Conservation (phyloP, 2,797 vertebrate genomes). For the Oceanodroma leucorhoa region DNA sequence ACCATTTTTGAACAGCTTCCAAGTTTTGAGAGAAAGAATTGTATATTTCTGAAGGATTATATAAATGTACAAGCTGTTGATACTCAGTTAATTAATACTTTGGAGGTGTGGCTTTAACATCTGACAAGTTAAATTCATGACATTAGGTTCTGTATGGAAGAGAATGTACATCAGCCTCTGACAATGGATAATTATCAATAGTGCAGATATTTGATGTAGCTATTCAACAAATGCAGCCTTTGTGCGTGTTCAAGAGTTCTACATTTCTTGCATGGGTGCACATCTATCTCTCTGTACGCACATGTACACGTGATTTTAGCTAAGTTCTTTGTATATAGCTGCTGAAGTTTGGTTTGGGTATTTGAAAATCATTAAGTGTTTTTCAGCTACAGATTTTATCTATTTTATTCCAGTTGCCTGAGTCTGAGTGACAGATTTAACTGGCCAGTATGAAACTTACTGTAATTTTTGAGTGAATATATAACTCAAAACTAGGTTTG, state of each 20-base stretch:
- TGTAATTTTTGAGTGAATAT: background rate
- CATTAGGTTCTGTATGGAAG: background rate
- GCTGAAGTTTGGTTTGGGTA: background rate
- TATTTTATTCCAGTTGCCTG: background rate
- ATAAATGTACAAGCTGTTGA: constrained; percentile 5
- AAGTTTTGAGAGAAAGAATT: background rate
- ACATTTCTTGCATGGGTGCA: background rate
- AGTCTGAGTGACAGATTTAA: background rate
- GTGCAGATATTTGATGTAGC: background rate
- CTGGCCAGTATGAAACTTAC: background rate
- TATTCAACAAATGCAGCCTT: background rate
- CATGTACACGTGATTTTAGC: background rate
- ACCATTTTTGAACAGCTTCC: background rate
- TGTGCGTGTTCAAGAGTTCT: background rate
- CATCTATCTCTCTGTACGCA: background rate
- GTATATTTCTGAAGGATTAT: background rate
- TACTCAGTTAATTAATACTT: constrained; percentile 27
- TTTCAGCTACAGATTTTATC: background rate
- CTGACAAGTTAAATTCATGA: constrained; percentile 8
- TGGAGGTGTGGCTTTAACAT: background rate
- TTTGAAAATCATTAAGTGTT: background rate
- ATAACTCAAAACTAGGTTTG: background rate
- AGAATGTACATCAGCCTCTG: background rate
- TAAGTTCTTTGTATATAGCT: background rate
- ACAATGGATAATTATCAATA: background rate